Evolutionary conservation across 2,797 vertebrate species (phyloP).

Genomic region (Sibirionetta formosa): DNA sequence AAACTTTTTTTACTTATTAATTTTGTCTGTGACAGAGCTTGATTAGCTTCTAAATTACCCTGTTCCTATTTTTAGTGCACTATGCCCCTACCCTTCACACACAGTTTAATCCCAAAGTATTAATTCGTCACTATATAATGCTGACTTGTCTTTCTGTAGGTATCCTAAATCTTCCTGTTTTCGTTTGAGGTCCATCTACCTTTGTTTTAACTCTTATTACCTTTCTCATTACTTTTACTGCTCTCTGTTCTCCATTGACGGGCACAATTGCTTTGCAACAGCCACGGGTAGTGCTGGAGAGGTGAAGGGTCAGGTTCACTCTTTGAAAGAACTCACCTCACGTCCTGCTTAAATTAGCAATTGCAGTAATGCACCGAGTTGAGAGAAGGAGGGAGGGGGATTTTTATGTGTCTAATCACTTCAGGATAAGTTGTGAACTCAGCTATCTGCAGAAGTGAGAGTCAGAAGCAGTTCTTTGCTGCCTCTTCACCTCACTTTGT

Average conservation of each 20-base stretch:
- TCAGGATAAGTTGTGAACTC: neutral
- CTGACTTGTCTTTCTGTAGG: slow-evolving; percentile 82
- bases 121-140: slow-evolving; percentile 85
- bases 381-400: neutral
- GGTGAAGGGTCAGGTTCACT: slow-evolving; percentile 50
- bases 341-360: neutral
- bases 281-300: slow-evolving; percentile 8
- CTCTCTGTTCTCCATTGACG: slow-evolving; percentile 53
- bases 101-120: slow-evolving; percentile 88
- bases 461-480: neutral
- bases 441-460: neutral
- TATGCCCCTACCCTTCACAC: slow-evolving; percentile 86
- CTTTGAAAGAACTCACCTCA: slow-evolving; percentile 60
- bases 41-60: slow-evolving; percentile 86
- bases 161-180: slow-evolving; percentile 83
- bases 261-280: slow-evolving; percentile 57
- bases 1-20: slow-evolving; percentile 86
- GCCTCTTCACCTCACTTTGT: neutral
- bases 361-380: neutral
- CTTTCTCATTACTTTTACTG: slow-evolving; percentile 65
- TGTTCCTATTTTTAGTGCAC: slow-evolving; percentile 84
- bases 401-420: slow-evolving; percentile 16
- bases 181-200: slow-evolving; percentile 73
- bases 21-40: slow-evolving; percentile 85
- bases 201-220: slow-evolving; percentile 74